Evolutionary conservation across 2,888 invertebrate species (phyloP).

Genomic region (Calliopum simillimum): DNA sequence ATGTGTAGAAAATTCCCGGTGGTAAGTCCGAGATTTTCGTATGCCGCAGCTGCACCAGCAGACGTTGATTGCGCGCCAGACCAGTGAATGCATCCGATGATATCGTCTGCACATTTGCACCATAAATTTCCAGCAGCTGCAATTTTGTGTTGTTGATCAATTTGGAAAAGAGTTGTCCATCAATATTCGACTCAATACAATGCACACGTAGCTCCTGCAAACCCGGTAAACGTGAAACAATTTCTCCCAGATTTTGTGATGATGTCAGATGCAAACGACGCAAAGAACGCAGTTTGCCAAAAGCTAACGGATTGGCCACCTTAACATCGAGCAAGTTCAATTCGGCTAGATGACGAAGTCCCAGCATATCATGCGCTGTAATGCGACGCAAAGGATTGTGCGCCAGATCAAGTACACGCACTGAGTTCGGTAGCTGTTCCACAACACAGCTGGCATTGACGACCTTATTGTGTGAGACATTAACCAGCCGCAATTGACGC

Average conservation of each 20-base stretch:
- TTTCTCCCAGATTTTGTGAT: constrained; percentile 78
- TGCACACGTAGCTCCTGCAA: constrained; percentile 81
- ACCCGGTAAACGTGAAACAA: constrained; percentile 79
- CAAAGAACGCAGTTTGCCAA: constrained; percentile 78
- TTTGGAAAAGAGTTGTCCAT: constrained; percentile 75
- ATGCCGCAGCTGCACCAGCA: constrained; percentile 80
- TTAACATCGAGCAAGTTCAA: constrained; percentile 79
- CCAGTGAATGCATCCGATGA: constrained; percentile 83
- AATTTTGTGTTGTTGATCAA: constrained; percentile 84
- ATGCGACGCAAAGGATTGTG: constrained; percentile 85
- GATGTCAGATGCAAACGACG: constrained; percentile 81
- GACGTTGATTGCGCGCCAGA: constrained; percentile 79
- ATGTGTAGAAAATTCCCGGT: constrained; percentile 80
- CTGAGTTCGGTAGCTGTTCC: constrained; percentile 78
- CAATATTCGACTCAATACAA: constrained; percentile 79
- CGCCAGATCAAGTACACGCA: constrained; percentile 83
- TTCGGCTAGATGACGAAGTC: constrained; percentile 77
- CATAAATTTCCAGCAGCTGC: constrained; percentile 83
- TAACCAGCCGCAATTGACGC: constrained; percentile 77
- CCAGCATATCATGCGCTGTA: constrained; percentile 69
- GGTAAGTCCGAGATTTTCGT: constrained; percentile 85
- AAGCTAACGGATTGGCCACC: constrained; percentile 80
- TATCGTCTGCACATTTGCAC: constrained; percentile 78
- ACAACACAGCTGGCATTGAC: constrained; percentile 79
- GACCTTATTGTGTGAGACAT: constrained; percentile 82